Percentiles rank a stretch among this genome's conserved stretches.
Conservation (phyloP, 2,113 vertebrate species). For the Alces alces region DNA sequence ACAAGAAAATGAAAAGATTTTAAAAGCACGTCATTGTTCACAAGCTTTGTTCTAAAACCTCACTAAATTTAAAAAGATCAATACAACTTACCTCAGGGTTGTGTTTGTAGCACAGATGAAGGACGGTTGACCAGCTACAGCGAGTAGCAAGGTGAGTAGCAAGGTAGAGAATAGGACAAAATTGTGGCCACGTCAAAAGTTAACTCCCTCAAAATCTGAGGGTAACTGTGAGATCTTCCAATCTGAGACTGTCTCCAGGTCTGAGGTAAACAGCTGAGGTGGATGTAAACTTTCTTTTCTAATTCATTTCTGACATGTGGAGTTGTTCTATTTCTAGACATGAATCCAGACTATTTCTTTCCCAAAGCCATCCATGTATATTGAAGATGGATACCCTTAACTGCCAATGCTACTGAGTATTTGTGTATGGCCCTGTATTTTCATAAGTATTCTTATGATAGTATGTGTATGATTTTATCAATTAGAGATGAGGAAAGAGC, state of each 20-base stretch:
- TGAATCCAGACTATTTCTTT: background rate
- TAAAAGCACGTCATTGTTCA: background rate
- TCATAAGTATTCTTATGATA: background rate
- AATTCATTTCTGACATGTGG: background rate
- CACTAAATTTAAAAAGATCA: background rate
- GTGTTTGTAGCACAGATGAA: background rate
- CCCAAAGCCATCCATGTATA: background rate
- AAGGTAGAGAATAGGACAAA: background rate
- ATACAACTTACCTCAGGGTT: background rate
- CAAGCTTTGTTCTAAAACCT: background rate
- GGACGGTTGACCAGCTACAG: background rate
- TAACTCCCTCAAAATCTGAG: background rate
- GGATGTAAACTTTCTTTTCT: background rate
- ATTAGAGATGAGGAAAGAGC: background rate
- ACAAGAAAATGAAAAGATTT: background rate
- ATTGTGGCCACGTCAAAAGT: background rate
- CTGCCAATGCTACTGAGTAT: background rate
- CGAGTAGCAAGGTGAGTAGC: background rate
- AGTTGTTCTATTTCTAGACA: background rate
- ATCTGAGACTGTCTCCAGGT: background rate
- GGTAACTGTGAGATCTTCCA: background rate
- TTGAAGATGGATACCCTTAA: background rate
- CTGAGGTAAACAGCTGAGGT: background rate
- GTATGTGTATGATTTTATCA: background rate
- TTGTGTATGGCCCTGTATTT: background rate